A percentile compares a stretch with the other conserved stretches of the same genome.
Evolutionary conservation across 2,113 vertebrate genomes (phyloP).

Genomic region (Syngnathoides biaculeatus): DNA sequence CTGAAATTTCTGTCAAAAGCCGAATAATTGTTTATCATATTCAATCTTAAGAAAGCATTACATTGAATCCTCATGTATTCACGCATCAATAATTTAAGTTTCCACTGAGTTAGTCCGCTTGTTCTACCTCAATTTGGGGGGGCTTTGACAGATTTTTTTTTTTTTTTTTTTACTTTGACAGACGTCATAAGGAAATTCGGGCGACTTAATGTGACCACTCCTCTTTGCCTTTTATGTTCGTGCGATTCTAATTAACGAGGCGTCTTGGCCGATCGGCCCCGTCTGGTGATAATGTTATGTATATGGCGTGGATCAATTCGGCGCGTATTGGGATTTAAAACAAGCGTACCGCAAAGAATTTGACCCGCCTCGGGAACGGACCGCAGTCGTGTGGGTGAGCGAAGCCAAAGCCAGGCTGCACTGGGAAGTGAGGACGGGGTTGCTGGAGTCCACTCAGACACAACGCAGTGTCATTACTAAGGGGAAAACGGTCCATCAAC

Average conservation of each 20-base stretch:
- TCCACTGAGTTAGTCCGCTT: neutral
- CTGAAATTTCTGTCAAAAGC: too few species aligned
- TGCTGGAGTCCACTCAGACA: conserved; percentile 49
- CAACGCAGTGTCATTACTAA: conserved; percentile 49
- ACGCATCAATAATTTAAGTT: neutral
- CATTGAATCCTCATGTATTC: neutral
- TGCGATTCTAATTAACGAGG: rapidly evolving
- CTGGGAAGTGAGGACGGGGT: conserved; percentile 55
- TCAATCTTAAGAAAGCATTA: too few species aligned
- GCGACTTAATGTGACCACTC: conserved; percentile 26
- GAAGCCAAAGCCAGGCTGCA: conserved; percentile 54
- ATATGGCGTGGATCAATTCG: neutral
- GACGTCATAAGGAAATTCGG: neutral
- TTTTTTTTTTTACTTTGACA: neutral
- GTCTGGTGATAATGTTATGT: too few species aligned
- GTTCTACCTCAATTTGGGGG: neutral
- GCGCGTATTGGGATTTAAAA: conserved; percentile 23
- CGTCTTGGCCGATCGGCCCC: conserved; percentile 15
- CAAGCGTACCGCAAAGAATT: conserved; percentile 28
- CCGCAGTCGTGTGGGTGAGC: conserved; percentile 49
- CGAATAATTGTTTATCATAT: too few species aligned
- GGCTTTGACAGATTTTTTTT: conserved; percentile 1
- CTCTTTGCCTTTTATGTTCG: neutral
- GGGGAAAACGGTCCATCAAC: conserved; percentile 31
- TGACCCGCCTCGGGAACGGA: conserved; percentile 70